Evolutionary conservation across 2,113 vertebrate species (phyloP).

Genomic region (Apus apus): DNA sequence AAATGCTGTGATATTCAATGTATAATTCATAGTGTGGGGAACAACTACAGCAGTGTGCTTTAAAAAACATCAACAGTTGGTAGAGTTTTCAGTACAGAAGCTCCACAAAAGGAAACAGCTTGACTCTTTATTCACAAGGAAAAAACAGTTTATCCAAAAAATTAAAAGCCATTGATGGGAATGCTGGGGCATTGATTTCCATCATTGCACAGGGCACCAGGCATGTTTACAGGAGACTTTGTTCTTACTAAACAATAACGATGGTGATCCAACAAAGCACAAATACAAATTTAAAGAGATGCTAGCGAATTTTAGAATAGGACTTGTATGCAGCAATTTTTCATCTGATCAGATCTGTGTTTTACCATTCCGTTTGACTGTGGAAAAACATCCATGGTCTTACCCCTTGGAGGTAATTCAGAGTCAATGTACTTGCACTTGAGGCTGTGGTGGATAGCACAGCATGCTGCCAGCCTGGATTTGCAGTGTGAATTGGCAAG

Average conservation of each 20-base stretch:
- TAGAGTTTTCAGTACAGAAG: constrained; percentile 67
- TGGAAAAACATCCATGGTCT: neutral
- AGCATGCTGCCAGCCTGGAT: constrained; percentile 1
- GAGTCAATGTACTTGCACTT: neutral
- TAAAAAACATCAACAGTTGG: constrained; percentile 62
- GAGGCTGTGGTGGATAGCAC: neutral
- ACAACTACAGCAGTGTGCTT: constrained; percentile 34
- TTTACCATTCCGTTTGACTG: neutral
- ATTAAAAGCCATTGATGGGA: constrained; percentile 50
- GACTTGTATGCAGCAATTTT: neutral
- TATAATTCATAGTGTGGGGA: constrained; percentile 49
- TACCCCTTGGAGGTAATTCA: neutral
- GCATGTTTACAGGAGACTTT: neutral
- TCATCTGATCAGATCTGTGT: neutral
- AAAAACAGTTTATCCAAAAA: constrained; percentile 48
- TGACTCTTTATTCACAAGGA: constrained; percentile 55
- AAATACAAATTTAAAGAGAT: neutral
- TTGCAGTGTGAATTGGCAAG: constrained; percentile 55
- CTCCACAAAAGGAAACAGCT: constrained; percentile 68
- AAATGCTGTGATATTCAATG: constrained; percentile 50
- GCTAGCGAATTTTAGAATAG: neutral
- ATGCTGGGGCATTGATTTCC: neutral
- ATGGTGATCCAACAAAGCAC: neutral
- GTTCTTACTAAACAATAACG: neutral
- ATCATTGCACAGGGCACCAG: neutral